Evolutionary conservation across 2,888 invertebrate genomes (phyloP), one percentile per base, ranked within the genome.

Genomic region (Aspidapion aeneum): DNA sequence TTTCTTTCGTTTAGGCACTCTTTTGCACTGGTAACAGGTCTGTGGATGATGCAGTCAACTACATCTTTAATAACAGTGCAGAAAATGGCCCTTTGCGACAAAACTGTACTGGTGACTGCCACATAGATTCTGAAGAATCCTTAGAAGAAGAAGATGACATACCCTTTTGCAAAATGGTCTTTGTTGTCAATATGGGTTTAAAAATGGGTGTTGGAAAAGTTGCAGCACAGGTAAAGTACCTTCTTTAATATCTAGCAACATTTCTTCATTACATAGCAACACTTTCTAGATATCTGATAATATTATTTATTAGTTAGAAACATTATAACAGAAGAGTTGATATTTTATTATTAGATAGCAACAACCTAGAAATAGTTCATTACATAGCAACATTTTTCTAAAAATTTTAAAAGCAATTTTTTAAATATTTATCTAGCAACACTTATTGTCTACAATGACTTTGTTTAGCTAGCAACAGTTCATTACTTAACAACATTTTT

Each of bases 191-290:
- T 75, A 76, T 78, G 54, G 81, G 82, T 21, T 75, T 88, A 58
- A 81, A 83, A 67, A 88, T 88, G 87, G 85, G 86, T 1, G 76
- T 82, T 21, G 88, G 87, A 1, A 88, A 88, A 75, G 76, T 85
- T 50, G 84, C 84, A 18, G 82, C 85, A 50, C 85, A 86, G 77
- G 83, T 83, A 67, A 7, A 35, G n/a, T n/a, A n/a, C n/a, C n/a
- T n/a, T 82, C 12, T 54, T 12, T 49, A 16, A n/a, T n/a, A n/a
- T n/a, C n/a, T n/a, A n/a, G n/a, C n/a, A n/a, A n/a, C n/a, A n/a
- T n/a, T n/a, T n/a, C n/a, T n/a, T n/a, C n/a, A n/a, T n/a, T n/a
- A n/a, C n/a, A n/a, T n/a, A n/a, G n/a, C n/a, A n/a, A n/a, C n/a
- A n/a, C n/a, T n/a, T n/a, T n/a, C n/a, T n/a, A n/a, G n/a, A n/a